Conservation (phyloP, 2,888 invertebrate genomes). For the Nematopogon swammerdamellus region DNA sequence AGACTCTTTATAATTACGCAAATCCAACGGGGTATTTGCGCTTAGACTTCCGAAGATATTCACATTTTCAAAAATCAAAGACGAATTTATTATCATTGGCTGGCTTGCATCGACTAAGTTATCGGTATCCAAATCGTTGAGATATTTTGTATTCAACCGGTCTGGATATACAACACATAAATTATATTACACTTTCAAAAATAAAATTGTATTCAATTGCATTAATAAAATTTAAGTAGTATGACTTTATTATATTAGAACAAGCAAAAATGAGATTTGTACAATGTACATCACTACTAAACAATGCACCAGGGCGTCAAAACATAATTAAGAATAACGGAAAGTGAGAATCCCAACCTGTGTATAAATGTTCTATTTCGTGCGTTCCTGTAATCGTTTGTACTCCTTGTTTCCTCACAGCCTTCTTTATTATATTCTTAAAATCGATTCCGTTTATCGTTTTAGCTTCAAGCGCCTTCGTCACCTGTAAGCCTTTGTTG, state of each 20-base stretch:
- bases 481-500: slow-evolving; percentile 6
- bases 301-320: too few relatives aligned
- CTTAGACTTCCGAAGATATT: slow-evolving; percentile 1
- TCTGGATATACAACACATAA: slow-evolving; percentile 1
- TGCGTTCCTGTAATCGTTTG: slow-evolving; percentile 8
- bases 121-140: slow-evolving; percentile 4
- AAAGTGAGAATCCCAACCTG: too few relatives aligned
- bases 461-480: slow-evolving; percentile 2
- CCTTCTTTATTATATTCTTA: slow-evolving; percentile 5
- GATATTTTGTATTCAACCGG: slow-evolving; percentile 1
- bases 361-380: slow-evolving; percentile 4
- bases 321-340: too few relatives aligned
- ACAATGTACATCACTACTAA: too few relatives aligned
- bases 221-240: too few relatives aligned
- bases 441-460: slow-evolving; percentile 5
- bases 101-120: slow-evolving; percentile 7
- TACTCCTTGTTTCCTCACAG: slow-evolving; percentile 7
- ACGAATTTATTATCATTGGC: slow-evolving; percentile 3
- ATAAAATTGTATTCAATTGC: too few relatives aligned
- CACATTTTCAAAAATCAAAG: slow-evolving; percentile 6
- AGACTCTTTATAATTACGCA: too few relatives aligned
- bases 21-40: too few relatives aligned
- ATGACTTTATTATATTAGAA: too few relatives aligned
- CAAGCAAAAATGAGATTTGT: too few relatives aligned
- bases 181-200: too few relatives aligned